Percentiles rank a stretch among this genome's conserved stretches.
These are phyloP conservation scores for Ariopsis seemanni DNA, from an alignment of 2,113 vertebrate genomes.

Conservation along the genomic window DNA sequence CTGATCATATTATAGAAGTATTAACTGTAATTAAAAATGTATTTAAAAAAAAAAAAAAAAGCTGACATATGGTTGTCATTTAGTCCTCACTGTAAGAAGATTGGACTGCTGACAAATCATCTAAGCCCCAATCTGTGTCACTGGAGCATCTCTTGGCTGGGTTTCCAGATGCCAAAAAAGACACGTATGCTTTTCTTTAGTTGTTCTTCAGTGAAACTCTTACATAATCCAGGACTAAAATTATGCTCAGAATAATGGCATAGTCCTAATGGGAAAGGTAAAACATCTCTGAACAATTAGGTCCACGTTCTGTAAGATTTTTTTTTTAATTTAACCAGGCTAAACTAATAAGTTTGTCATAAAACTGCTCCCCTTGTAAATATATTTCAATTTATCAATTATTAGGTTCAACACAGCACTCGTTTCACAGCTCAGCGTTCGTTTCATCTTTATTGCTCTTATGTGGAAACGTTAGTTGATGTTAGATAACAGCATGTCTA, in stretches of 20 bases:
- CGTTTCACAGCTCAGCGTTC: neutral
- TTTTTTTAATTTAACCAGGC: neutral
- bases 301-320: neutral
- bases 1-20: neutral
- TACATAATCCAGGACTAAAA: neutral
- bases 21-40: constrained; percentile 3
- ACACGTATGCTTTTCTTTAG: neutral
- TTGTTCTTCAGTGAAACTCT: neutral
- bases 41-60: neutral
- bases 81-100: neutral
- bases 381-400: neutral
- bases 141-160: neutral
- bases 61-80: constrained; percentile 4
- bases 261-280: neutral
- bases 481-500: neutral
- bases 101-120: constrained; percentile 1
- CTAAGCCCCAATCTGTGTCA: neutral
- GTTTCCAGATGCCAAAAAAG: neutral
- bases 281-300: neutral
- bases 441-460: neutral
- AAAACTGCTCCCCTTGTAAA: neutral
- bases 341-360: neutral
- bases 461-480: neutral
- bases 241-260: neutral
- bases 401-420: neutral